Evolutionary conservation across 30 jellyfish, hydroid and myxozoan genomes (phyloP), one percentile per base, ranked within the genome.

Genomic region (Hydra vulgaris): DNA sequence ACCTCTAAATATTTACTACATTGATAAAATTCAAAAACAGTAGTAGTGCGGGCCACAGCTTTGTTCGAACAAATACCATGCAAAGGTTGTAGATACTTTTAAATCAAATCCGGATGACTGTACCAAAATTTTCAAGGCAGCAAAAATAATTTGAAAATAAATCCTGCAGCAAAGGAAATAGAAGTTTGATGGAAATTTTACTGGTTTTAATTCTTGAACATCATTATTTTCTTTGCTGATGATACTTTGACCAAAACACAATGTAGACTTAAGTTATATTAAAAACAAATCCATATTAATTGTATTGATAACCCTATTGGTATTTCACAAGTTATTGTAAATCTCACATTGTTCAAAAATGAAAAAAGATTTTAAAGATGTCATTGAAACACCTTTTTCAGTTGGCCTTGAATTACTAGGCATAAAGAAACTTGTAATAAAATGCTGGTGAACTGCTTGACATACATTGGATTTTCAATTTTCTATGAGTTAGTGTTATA

Each of bases 401-500:
- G 88, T 68, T 20, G 88, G 88, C 52, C 72, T 80, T n/a, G 87
- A 76, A 0, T 56, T 80, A 23, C 88, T 8, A 8, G 26, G 72
- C 8, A 88, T 25, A 7, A 73, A 74, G 20, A 67, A 24, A 83
- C 83, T 1, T 16, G 89, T 53, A 83, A 85, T 76, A 83, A 76
- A 56, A 23, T 1, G 25, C 55, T 67, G 20, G 77, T 76, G 18
- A 27, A 83, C 24, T 26, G 70, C 40, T 25, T 83, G 74, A 15
- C 40, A 17, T 52, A 83, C 20, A 84, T 74, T 52, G 26, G 52
- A 52, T 52, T 83, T 21, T 26, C 83, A 18, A 76, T 83, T 18
- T 23, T 85, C 21, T 76, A 74, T 76, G 90, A 83, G n/a, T n/a
- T 70, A 76, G 77, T 74, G 84, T 75, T 53, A 25, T 67, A 70